A percentile compares a stretch with the other conserved stretches of the same genome.
Conservation (phyloP, 2,888 invertebrate genomes). For the Orthonevra nobilis region DNA sequence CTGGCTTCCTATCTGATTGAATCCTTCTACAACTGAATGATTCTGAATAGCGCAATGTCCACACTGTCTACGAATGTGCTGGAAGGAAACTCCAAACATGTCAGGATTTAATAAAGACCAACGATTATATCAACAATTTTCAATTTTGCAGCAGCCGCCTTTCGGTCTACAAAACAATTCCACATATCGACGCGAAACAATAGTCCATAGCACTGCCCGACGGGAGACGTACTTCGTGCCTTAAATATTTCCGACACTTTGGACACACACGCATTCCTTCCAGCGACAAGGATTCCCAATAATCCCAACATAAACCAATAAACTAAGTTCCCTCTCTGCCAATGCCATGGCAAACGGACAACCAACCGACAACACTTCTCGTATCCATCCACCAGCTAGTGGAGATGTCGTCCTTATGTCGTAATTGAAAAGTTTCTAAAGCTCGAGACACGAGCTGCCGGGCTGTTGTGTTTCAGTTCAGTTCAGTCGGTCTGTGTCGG, state of each 20-base stretch:
- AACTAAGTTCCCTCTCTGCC: constrained; percentile 12
- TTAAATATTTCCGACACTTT: constrained; percentile 9
- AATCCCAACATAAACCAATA: constrained; percentile 63
- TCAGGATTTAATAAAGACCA: constrained; percentile 54
- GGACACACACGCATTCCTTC: constrained; percentile 44
- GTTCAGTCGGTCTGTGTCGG: constrained; percentile 25
- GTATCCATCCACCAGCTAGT: too few relatives aligned
- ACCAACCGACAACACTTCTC: too few relatives aligned
- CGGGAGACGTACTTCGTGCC: background rate
- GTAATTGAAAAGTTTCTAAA: constrained; percentile 66
- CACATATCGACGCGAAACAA: constrained; percentile 24
- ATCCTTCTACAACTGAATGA: constrained; percentile 19
- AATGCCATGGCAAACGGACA: too few relatives aligned
- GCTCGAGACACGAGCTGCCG: constrained; percentile 52
- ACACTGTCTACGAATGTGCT: background rate
- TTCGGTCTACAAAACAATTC: constrained; percentile 54
- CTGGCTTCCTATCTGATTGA: too few relatives aligned
- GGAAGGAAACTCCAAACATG: constrained; percentile 22
- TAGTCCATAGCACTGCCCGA: constrained; percentile 19
- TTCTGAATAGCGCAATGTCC: background rate
- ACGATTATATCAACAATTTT: constrained; percentile 56
- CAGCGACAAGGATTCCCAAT: constrained; percentile 56
- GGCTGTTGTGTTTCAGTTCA: too few relatives aligned
- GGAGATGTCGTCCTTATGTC: too few relatives aligned
- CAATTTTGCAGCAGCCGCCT: too few relatives aligned